Evolutionary conservation across 2,113 vertebrate genomes (phyloP).

Genomic region (Sinocyclocheilus anshuiensis): DNA sequence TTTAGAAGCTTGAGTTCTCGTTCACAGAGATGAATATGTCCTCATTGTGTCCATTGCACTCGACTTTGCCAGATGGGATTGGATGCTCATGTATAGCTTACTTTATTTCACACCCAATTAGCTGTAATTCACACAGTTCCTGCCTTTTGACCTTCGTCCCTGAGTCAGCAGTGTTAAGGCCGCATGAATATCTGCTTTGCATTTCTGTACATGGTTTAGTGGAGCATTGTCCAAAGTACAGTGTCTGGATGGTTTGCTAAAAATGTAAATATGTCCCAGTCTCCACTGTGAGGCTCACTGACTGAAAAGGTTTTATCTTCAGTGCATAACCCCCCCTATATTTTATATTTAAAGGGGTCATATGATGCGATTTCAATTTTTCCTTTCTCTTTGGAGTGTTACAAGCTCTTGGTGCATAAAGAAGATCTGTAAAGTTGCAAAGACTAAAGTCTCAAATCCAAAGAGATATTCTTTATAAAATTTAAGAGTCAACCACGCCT

Average conservation of each 20-base stretch:
- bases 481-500: too few relatives aligned
- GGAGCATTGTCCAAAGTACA: too few relatives aligned
- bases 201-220: not conserved
- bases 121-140: constrained; percentile 2
- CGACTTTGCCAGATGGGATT: constrained; percentile 15
- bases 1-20: not conserved
- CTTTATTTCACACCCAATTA: not conserved
- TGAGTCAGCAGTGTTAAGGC: not conserved
- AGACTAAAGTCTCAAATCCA: too few relatives aligned
- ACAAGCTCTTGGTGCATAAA: too few relatives aligned
- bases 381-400: too few relatives aligned
- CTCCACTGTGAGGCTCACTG: too few relatives aligned
- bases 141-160: constrained; percentile 1
- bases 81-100: not conserved
- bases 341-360: not conserved
- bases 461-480: too few relatives aligned
- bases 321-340: not conserved
- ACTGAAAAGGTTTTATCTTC: too few relatives aligned
- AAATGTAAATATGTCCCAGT: too few relatives aligned
- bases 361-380: too few relatives aligned
- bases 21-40: not conserved
- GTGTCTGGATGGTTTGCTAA: too few relatives aligned
- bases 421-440: too few relatives aligned
- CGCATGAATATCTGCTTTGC: not conserved
- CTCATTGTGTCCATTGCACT: constrained; percentile 16